Conservation (phyloP, 2,113 vertebrate species). For the Perca flavescens region DNA sequence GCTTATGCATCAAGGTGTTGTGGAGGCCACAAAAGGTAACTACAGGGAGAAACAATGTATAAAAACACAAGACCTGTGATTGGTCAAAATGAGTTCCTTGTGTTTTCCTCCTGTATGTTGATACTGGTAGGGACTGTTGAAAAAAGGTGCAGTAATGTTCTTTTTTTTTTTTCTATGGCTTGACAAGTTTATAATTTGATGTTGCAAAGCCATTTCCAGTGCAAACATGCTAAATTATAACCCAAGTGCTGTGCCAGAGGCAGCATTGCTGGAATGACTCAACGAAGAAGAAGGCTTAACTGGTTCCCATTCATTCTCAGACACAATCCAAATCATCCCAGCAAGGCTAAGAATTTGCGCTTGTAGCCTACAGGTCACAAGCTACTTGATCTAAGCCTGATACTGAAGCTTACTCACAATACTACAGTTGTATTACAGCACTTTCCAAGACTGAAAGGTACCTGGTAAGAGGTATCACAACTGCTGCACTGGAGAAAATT, state of each 20-base stretch:
- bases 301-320: background rate
- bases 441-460: conserved; percentile 2
- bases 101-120: conserved; percentile 16
- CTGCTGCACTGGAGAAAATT: background rate
- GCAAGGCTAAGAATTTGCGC: conserved; percentile 15
- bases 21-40: background rate
- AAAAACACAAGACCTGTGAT: background rate
- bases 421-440: background rate
- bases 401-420: background rate
- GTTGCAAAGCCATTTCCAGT: conserved; percentile 14
- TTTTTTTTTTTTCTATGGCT: background rate
- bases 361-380: background rate
- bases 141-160: background rate
- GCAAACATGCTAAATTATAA: conserved; percentile 16
- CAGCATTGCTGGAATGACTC: conserved; percentile 20
- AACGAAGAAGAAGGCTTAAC: background rate
- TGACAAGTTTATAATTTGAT: conserved; percentile 29
- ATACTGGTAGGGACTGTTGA: conserved; percentile 25
- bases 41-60: background rate
- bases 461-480: background rate
- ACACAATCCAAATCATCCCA: background rate
- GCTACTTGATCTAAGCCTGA: background rate
- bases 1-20: background rate
- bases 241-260: conserved; percentile 17
- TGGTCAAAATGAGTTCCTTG: background rate